Conservation (phyloP, 1,140 invertebrate species). For the Tribolium madens region DNA sequence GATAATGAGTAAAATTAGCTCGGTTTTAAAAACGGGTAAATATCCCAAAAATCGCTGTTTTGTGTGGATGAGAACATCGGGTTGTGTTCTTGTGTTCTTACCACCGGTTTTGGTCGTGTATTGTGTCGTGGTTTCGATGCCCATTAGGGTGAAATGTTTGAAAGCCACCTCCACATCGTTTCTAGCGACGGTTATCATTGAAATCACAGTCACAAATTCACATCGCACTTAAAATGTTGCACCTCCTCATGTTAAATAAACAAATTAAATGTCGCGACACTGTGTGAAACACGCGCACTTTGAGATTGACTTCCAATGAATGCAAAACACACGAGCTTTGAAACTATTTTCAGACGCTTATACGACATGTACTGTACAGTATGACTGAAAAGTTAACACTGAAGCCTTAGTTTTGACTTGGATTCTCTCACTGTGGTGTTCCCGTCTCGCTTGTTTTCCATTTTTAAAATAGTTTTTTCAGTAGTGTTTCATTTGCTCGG, state of each 20-base stretch:
- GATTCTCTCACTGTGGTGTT: constrained; percentile 40
- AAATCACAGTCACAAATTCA: constrained; percentile 39
- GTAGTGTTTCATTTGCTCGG: too few species aligned
- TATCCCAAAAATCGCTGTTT: background rate
- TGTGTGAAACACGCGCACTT: constrained; percentile 25
- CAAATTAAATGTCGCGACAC: constrained; percentile 8
- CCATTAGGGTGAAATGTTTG: constrained; percentile 65
- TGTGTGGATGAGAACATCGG: constrained; percentile 2
- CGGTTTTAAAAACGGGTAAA: constrained; percentile 21
- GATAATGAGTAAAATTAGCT: constrained; percentile 39
- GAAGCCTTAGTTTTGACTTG: constrained; percentile 48
- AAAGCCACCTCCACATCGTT: constrained; percentile 52
- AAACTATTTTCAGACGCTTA: constrained; percentile 54
- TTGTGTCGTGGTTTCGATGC: constrained; percentile 68
- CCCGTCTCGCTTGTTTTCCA: constrained; percentile 41
- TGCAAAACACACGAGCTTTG: constrained; percentile 43
- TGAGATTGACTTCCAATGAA: constrained; percentile 25
- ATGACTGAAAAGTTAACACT: constrained; percentile 55
- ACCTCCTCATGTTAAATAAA: background rate
- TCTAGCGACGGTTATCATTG: constrained; percentile 53
- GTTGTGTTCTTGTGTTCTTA: constrained; percentile 28
- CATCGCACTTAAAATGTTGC: constrained; percentile 40
- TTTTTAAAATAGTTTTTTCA: constrained; percentile 43
- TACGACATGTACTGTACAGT: constrained; percentile 48
- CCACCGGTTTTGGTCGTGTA: constrained; percentile 61